These are phyloP conservation scores for Marisa cornuarietis DNA, from an alignment of 1,140 invertebrate genomes.

Conservation along the genomic window DNA sequence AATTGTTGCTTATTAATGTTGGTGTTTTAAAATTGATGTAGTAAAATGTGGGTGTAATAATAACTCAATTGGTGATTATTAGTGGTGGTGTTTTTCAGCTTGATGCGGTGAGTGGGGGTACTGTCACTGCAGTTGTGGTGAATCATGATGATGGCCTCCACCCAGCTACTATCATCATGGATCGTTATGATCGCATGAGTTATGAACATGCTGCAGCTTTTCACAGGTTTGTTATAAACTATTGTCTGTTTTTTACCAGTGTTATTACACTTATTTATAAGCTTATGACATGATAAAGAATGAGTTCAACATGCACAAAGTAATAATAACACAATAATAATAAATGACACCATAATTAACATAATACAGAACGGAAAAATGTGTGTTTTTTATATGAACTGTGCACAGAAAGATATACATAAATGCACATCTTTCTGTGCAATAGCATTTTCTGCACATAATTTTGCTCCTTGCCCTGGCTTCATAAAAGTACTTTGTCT, in stretches of 20 bases:
- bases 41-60: neutral
- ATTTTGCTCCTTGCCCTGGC: no score
- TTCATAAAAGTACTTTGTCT: neutral
- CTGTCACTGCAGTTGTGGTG: slow-evolving; percentile 31
- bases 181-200: slow-evolving; percentile 18
- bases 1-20: neutral
- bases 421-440: no score
- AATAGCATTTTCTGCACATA: no score
- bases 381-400: no score
- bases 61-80: neutral
- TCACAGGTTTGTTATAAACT: slow-evolving; percentile 22
- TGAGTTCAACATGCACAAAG: no score
- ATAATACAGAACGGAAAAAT: no score
- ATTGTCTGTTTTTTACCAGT: no score
- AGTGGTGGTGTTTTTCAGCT: slow-evolving; percentile 6
- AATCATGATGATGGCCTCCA: slow-evolving; percentile 38
- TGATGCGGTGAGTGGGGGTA: slow-evolving; percentile 21
- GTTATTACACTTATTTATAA: no score
- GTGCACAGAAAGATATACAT: no score
- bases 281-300: no score
- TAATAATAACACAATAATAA: no score
- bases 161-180: slow-evolving; percentile 39
- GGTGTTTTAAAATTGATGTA: neutral
- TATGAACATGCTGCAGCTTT: slow-evolving; percentile 14
- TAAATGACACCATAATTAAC: no score